Evolutionary conservation across 2,888 invertebrate species (phyloP).

Genomic region (Chaetogeoica ovagalla): DNA sequence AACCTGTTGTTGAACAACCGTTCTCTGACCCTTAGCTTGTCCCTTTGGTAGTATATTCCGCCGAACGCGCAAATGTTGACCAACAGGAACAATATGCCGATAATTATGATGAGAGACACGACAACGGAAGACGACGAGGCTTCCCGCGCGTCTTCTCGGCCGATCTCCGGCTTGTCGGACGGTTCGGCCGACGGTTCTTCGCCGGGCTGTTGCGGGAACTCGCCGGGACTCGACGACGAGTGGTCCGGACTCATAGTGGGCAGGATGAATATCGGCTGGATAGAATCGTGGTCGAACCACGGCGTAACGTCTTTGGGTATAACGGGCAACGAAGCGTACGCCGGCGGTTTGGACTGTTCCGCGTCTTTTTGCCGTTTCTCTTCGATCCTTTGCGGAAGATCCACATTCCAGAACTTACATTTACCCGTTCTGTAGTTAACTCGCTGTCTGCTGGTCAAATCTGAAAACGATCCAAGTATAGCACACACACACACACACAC

Average conservation of each 20-base stretch:
- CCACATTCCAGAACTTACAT: conserved; percentile 42
- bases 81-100: conserved; percentile 71
- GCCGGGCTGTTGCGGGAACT: conserved; percentile 38
- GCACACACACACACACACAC: too few relatives aligned
- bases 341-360: conserved; percentile 31
- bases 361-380: conserved; percentile 46
- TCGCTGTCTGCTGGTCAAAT: conserved; percentile 16
- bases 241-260: conserved; percentile 27
- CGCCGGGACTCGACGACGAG: conserved; percentile 29
- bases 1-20: conserved; percentile 61
- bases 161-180: conserved; percentile 38
- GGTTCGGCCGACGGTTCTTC: conserved; percentile 49
- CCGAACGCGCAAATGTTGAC: conserved; percentile 73
- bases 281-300: conserved; percentile 1
- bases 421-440: conserved; percentile 22
- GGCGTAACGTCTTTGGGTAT: background rate
- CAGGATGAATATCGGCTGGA: conserved; percentile 34
- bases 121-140: conserved; percentile 59
- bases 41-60: conserved; percentile 70
- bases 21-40: conserved; percentile 64
- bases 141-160: conserved; percentile 19
- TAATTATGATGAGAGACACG: conserved; percentile 61
- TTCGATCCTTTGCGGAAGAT: conserved; percentile 35
- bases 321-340: background rate
- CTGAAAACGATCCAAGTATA: background rate